A percentile compares a stretch with the other conserved stretches of the same genome.
phyloP scores from a whole-genome alignment of 2,888 invertebrate species.

The Lasius platythorax region DNA sequence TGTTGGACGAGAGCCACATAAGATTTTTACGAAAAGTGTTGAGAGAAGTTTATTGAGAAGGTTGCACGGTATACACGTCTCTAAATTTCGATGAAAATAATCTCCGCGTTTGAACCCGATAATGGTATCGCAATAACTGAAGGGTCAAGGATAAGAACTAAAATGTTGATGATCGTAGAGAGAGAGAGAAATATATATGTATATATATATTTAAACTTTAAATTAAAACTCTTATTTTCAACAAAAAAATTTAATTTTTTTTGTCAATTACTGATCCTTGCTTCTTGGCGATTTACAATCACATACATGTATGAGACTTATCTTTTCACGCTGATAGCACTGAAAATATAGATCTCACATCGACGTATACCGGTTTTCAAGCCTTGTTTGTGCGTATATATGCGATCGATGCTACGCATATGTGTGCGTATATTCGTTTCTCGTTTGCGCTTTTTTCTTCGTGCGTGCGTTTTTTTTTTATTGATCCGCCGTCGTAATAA shows the following conservation, averaged over 20 bases:
- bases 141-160: not conserved
- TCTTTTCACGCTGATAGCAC: not conserved
- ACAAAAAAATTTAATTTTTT: not conserved
- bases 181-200: too few species aligned
- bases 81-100: not conserved
- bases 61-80: not conserved
- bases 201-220: too few species aligned
- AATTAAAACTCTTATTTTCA: not conserved
- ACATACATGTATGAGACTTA: not conserved
- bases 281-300: not conserved
- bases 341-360: conserved; percentile 4
- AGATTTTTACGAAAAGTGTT: not conserved
- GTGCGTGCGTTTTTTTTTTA: conserved; percentile 3
- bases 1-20: conserved; percentile 27
- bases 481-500: not conserved
- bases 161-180: not conserved
- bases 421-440: not conserved
- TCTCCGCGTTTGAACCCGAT: not conserved
- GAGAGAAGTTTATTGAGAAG: conserved; percentile 1
- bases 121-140: not conserved
- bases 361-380: conserved; percentile 7
- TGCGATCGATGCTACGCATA: too few species aligned
- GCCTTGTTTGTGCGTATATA: not conserved
- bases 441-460: conserved; percentile 1
- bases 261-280: not conserved